Conservation (phyloP, 2,113 vertebrate species). For the Pavo muticus region DNA sequence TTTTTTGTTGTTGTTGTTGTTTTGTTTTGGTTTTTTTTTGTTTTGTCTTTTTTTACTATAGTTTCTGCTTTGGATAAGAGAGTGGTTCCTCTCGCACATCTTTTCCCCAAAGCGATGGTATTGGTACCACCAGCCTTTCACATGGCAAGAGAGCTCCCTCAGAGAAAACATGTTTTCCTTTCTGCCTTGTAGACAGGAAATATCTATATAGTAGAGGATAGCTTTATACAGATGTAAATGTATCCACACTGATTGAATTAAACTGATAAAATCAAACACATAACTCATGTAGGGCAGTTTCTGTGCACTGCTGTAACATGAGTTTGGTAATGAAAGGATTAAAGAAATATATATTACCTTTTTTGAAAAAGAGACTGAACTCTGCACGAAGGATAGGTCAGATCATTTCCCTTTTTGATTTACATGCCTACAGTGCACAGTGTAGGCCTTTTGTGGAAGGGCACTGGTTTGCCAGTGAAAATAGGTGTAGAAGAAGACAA, state of each 20-base stretch:
- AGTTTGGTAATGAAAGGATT: constrained; percentile 48
- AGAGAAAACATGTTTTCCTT: background rate
- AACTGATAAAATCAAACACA: constrained; percentile 40
- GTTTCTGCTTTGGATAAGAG: background rate
- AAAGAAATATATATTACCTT: constrained; percentile 24
- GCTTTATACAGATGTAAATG: background rate
- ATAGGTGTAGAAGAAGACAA: background rate
- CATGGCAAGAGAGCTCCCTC: background rate
- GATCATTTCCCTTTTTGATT: background rate
- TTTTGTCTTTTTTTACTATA: background rate
- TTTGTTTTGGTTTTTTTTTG: background rate
- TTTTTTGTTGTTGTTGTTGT: background rate
- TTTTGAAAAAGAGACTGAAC: constrained; percentile 35
- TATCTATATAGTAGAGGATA: background rate
- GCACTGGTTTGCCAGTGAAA: background rate
- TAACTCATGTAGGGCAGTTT: background rate
- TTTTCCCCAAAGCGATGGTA: background rate
- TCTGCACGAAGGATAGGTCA: background rate
- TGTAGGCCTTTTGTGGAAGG: background rate
- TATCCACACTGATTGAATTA: constrained; percentile 34
- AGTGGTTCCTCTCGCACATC: background rate
- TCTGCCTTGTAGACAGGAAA: background rate
- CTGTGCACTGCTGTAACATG: constrained; percentile 15
- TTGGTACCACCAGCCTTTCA: background rate
- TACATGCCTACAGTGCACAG: background rate